Conservation (phyloP, 2,797 vertebrate genomes). For the Typhlichthys eigenmanni region DNA sequence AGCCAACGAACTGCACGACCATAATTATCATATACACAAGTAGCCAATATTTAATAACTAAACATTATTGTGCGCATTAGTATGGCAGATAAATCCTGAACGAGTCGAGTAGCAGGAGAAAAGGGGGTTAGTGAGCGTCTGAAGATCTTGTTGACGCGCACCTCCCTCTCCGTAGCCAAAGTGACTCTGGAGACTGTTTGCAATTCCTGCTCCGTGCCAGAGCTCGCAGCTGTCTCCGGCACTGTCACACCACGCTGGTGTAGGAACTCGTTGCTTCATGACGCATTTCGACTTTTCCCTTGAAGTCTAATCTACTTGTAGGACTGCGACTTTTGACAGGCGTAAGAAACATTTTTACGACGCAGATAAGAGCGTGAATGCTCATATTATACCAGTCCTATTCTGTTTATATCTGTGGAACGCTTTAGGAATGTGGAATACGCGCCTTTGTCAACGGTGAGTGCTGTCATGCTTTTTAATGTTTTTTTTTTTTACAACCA, state of each 20-base stretch:
- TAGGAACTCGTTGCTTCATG: constrained; percentile 36
- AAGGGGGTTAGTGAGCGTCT: constrained; percentile 32
- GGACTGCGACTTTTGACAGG: constrained; percentile 52
- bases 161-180: constrained; percentile 50
- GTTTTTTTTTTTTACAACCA: neutral
- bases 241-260: constrained; percentile 28
- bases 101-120: constrained; percentile 5
- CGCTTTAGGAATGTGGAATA: constrained; percentile 69
- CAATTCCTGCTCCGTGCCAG: constrained; percentile 61
- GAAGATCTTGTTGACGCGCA: constrained; percentile 33
- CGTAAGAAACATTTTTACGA: constrained; percentile 9
- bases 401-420: constrained; percentile 33
- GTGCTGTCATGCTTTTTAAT: constrained; percentile 34
- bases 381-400: constrained; percentile 19
- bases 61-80: neutral
- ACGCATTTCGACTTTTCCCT: constrained; percentile 1
- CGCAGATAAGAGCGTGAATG: constrained; percentile 48
- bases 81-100: constrained; percentile 11
- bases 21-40: neutral
- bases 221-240: constrained; percentile 70
- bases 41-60: neutral
- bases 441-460: constrained; percentile 58
- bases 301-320: too few relatives aligned
- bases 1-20: neutral
- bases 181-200: constrained; percentile 43